Base-by-base conservation (phyloP, 2,797 vertebrate species). In the Microctenopoma steveboyesi region DNA sequence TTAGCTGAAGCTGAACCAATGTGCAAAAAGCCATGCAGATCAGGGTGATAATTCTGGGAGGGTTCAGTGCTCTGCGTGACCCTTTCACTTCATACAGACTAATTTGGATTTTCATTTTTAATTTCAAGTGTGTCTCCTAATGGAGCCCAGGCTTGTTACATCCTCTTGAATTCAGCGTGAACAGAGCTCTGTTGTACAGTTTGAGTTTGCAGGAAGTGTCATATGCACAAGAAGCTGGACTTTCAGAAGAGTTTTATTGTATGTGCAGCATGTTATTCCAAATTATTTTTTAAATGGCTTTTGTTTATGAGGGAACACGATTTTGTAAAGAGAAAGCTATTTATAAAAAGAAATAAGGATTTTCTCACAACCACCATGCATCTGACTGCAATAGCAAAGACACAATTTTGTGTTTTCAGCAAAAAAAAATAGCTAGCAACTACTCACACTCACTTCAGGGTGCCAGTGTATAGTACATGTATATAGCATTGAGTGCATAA, bases 381-480 rank as follows among this genome's bases (percentile, higher is more conserved):
- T 95, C 92, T 89, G 95, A 97, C 95, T 96, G 95, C 95, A 96
- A 93, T 92, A 91, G 82, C 70, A 85, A 92, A 68, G 62, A 81
- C 86, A 85, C 79, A 76, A 86, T 79, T 88, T 92, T 81, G 92
- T 92, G 91, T 82, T 88, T 83, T 89, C 86, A 87, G 87, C 83
- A 18, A 18, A 83, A 77, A 78, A 28, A 69, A 78, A 69, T 53
- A 73, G 62, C 59, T 74, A 75, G 74, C 91, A 89, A 79, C 90
- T 81, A 59, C 78, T 91, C 88, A 89, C 87, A 74, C 92, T 89
- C 90, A 91, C 90, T 86, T 86, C 84, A 76, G 93, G 92, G 91
- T 93, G 82, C 90, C 84, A 76, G 90, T 96, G 95, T 96, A 94
- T 89, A 96, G 91, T 93, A 92, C 89, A 92, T 97, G 96, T 97